These are phyloP conservation scores for Lacanobia oleracea DNA, from an alignment of 2,888 invertebrate species.

Conservation along the genomic window DNA sequence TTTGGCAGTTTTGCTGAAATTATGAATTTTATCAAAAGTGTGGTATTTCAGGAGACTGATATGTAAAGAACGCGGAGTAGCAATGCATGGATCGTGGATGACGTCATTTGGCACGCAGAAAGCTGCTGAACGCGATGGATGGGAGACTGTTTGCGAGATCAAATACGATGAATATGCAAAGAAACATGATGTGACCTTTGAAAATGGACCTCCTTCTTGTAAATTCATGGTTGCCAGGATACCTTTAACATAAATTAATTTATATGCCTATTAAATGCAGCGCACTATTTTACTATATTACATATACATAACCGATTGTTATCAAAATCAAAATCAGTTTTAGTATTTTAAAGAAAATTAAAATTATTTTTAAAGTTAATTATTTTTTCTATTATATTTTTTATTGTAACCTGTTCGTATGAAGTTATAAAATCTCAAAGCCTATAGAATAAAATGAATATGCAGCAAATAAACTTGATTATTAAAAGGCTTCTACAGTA, in stretches of 20 bases:
- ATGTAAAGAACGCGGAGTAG: constrained; percentile 69
- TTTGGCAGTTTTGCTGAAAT: no score
- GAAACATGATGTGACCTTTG: not conserved
- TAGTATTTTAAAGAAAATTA: no score
- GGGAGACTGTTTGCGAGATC: constrained; percentile 56
- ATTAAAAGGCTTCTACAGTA: no score
- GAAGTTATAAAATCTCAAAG: no score
- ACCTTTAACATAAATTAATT: not conserved
- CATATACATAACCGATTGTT: no score
- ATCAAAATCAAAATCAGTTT: no score
- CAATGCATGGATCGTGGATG: constrained; percentile 65
- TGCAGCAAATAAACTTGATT: no score
- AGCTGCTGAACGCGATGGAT: constrained; percentile 65
- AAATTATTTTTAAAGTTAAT: no score
- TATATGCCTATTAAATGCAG: not conserved
- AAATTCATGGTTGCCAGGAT: constrained; percentile 65
- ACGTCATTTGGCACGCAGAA: constrained; percentile 66
- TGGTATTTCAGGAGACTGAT: constrained; percentile 66
- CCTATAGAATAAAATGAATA: no score
- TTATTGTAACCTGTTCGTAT: no score
- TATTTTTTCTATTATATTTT: no score
- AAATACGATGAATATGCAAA: not conserved
- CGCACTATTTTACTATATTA: not conserved
- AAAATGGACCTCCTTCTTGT: constrained; percentile 4
- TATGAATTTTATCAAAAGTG: not conserved